Base-by-base conservation (phyloP, 2,888 invertebrate genomes). In the Amphimallon solstitiale region DNA sequence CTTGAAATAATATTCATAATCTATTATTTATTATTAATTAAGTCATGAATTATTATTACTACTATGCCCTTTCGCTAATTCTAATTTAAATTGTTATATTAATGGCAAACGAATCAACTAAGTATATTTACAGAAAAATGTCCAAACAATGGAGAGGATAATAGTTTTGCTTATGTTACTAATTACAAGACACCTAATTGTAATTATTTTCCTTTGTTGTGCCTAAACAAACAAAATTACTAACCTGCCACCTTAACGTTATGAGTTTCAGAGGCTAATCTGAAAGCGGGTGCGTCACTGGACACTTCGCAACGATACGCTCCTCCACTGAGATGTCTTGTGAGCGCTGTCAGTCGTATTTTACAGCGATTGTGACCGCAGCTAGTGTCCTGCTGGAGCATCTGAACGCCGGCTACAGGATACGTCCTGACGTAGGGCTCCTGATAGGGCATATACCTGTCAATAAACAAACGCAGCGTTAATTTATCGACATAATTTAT, bases 301-400 rank as follows among this genome's bases (percentile, higher is more conserved):
- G 88, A 88, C 29, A 88, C 86, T 77, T 88, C 88, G 75, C 88
- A 89, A 56, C 86, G 81, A 75, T 88, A 89, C 23, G 83, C 82
- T 9, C 89, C 88, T n/a, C 79, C 74, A 65, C 80, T 81, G 70
- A 78, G 76, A 10, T 78, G 72, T 68, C 80, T 74, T 45, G 76
- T 78, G 21, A 85, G 77, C 10, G 80, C 74, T 9, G 76, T 78
- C 46, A 85, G 76, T 5, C 77, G 77, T 52, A 85, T 78, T 70
- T 79, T 79, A 72, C 83, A 83, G 14, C 76, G 75, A 29, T 72
- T 70, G n/a, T 72, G 71, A 38, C 76, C 77, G 70, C 83, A 83
- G 35, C 74, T 74, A 3, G 77, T 77, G 49, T 70, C 71, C 7
- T 70, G 59, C 2, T 74, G 66, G 12, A 75, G 76, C 59, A 83